Conservation (phyloP, 2,113 vertebrate species). For the Phalacrocorax carbo region DNA sequence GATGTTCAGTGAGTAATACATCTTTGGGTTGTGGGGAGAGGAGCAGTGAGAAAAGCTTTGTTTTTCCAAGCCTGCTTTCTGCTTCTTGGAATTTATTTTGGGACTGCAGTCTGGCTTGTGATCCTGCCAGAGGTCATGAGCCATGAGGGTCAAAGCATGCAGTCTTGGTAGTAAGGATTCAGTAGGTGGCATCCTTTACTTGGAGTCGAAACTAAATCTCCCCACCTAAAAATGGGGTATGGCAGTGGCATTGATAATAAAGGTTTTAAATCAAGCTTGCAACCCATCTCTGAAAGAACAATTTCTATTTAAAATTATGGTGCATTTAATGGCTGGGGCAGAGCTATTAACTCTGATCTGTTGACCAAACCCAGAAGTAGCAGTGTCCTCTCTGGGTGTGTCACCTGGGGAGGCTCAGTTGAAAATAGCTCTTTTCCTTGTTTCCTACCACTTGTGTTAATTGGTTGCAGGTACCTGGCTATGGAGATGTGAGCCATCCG, state of each 20-base stretch:
- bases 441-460: neutral
- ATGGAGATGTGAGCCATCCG: neutral
- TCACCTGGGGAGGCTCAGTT: neutral
- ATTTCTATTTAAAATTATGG: neutral
- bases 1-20: constrained; percentile 32
- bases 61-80: constrained; percentile 52
- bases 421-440: neutral
- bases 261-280: neutral
- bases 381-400: neutral
- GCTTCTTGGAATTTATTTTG: constrained; percentile 29
- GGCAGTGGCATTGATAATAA: neutral
- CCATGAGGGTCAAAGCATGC: neutral
- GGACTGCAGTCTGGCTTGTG: neutral
- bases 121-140: neutral
- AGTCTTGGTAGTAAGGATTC: neutral
- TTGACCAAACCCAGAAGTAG: neutral
- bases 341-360: neutral
- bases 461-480: neutral
- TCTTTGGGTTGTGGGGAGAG: neutral
- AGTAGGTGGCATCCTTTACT: constrained; percentile 52
- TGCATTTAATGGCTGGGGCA: neutral
- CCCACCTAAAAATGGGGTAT: neutral
- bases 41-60: neutral
- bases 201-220: neutral
- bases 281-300: neutral